Percentiles rank a stretch among this genome's conserved stretches.
Conservation (phyloP, 2,113 vertebrate genomes). For the Psephotus haematonotus region DNA sequence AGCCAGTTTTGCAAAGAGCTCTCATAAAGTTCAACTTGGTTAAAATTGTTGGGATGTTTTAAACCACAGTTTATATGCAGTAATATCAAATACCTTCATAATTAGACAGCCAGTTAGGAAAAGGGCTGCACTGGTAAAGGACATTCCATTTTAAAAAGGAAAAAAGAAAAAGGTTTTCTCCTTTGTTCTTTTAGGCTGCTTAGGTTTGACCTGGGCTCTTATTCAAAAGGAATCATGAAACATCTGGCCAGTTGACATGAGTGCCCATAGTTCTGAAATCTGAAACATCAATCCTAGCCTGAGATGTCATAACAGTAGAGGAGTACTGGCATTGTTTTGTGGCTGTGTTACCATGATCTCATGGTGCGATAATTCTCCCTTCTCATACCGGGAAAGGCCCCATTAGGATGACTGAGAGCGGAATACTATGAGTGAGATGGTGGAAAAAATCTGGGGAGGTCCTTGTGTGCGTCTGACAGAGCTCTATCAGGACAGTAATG, state of each 20-base stretch:
- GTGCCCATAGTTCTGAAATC: not conserved
- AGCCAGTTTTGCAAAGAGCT: not conserved
- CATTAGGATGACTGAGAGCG: accelerated
- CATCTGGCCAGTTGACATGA: not conserved
- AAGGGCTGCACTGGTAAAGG: not conserved
- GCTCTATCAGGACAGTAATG: not conserved
- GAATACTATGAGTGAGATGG: not conserved
- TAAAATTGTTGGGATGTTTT: not conserved
- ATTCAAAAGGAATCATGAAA: not conserved
- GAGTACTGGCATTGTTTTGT: not conserved
- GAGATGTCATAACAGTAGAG: not conserved
- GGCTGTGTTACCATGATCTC: not conserved
- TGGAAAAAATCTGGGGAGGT: not conserved
- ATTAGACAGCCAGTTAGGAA: not conserved
- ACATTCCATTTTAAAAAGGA: not conserved
- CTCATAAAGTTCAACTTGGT: not conserved
- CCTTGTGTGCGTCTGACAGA: not conserved
- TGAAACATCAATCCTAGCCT: not conserved
- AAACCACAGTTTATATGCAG: not conserved
- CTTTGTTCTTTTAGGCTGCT: not conserved
- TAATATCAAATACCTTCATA: not conserved
- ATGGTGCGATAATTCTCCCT: not conserved
- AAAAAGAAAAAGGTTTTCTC: not conserved
- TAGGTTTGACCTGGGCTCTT: not conserved
- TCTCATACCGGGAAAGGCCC: not conserved